These are phyloP conservation scores for Poecile montanus DNA, from an alignment of 2,797 vertebrate species.

Conservation along the genomic window DNA sequence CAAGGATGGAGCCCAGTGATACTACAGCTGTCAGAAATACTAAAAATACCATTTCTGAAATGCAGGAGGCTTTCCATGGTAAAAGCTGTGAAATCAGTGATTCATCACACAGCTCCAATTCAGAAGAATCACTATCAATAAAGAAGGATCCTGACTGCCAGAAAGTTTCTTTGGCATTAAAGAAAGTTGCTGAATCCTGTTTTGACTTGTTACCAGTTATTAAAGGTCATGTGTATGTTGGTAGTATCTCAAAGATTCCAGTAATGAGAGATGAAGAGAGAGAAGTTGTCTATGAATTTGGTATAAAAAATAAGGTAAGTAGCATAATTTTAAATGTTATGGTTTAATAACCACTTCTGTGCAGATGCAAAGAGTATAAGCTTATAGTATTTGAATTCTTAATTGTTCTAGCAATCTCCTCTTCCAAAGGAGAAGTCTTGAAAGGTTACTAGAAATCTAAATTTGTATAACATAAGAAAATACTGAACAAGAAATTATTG, in stretches of 20 bases:
- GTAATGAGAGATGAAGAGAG: constrained; percentile 91
- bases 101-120: not conserved
- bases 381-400: not conserved
- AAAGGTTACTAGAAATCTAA: not conserved
- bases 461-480: not conserved
- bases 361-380: not conserved
- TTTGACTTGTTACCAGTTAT: constrained; percentile 92
- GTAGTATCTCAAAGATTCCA: constrained; percentile 86
- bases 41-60: not conserved
- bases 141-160: constrained; percentile 38
- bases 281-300: constrained; percentile 86
- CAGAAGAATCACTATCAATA: not conserved
- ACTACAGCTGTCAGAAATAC: not conserved
- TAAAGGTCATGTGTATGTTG: constrained; percentile 83
- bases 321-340: not conserved
- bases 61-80: not conserved
- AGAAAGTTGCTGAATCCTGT: constrained; percentile 81
- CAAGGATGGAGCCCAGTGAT: not conserved
- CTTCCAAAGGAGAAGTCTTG: not conserved
- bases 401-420: not conserved
- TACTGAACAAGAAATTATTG: not conserved
- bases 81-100: not conserved
- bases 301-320: constrained; percentile 80
- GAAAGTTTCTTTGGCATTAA: constrained; percentile 67
- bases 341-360: not conserved